Base-by-base conservation (phyloP, 2,888 invertebrate species). In the Strigamia crassipes region DNA sequence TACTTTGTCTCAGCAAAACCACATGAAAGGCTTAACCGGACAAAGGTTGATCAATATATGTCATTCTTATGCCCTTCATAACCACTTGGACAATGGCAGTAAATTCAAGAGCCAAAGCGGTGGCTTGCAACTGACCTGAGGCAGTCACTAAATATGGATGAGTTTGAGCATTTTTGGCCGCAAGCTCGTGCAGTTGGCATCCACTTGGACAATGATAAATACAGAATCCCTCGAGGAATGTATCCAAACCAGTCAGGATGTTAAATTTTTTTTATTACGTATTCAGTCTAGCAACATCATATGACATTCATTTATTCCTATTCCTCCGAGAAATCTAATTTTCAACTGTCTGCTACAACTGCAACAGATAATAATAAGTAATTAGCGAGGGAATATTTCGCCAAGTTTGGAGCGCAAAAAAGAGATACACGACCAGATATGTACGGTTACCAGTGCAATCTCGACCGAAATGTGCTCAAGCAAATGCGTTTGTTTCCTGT, bases 111-210 rank as follows among this genome's bases (percentile, higher is more conserved):
- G 73, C 73, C 73, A 73, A 73, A 73, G 73, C 31, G 12, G 31
- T 73, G 1, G 73, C 73, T 73, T 73, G 73, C 73, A 73, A 73
- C 73, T 73, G 73, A 73, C 73, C 73, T 73, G 73, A 27, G 73
- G 73, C 73, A 73, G 73, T 73, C 73, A 73, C 73, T 73, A 73
- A 73, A 73, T 73, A 73, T 73, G 73, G 73, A 73, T 73, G 73
- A 73, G 73, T 73, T 73, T 73, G 73, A 73, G 73, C 73, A 73
- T 73, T 73, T 73, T 73, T 73, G 73, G 73, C 73, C 31, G 73
- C 73, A 27, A 31, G 31, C 73, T 73, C 5, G 27, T 73, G 73
- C 73, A 73, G 73, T 73, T 73, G 73, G 73, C 73, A 73, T 73
- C 73, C 73, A 73, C 73, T 73, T 73, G 73, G 73, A 73, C 73